Conservation (phyloP, 2,797 vertebrate genomes). For the Crax fasciolata region DNA sequence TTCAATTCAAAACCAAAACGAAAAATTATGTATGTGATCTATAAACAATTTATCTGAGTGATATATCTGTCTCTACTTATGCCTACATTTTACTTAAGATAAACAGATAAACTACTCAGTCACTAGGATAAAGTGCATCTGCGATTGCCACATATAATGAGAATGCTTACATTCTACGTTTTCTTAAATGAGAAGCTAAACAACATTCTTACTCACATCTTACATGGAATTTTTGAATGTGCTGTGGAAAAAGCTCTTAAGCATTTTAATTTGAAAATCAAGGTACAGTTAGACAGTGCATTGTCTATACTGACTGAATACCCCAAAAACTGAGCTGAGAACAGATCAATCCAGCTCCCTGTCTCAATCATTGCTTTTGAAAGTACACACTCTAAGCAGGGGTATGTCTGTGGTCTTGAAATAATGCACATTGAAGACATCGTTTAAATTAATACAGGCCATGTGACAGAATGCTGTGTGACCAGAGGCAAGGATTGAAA, state of each 20-base stretch:
- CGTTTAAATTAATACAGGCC: background rate
- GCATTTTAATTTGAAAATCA: background rate
- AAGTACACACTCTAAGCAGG: background rate
- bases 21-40: background rate
- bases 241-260: background rate
- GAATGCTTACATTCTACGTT: background rate
- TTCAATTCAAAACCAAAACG: background rate
- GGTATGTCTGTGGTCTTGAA: background rate
- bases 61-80: background rate
- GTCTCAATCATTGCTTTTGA: background rate
- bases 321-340: background rate
- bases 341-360: background rate
- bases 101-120: background rate
- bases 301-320: background rate
- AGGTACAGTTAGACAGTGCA: background rate
- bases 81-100: background rate
- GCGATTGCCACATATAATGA: background rate
- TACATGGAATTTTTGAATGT: fast-evolving
- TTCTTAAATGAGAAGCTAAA: background rate
- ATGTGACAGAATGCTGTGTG: fast-evolving
- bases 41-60: background rate
- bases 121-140: background rate
- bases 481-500: background rate
- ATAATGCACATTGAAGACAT: background rate
- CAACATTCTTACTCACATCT: background rate